These are phyloP conservation scores for Sebastes miniatus DNA, from an alignment of 2,797 vertebrate genomes.

Conservation along the genomic window DNA sequence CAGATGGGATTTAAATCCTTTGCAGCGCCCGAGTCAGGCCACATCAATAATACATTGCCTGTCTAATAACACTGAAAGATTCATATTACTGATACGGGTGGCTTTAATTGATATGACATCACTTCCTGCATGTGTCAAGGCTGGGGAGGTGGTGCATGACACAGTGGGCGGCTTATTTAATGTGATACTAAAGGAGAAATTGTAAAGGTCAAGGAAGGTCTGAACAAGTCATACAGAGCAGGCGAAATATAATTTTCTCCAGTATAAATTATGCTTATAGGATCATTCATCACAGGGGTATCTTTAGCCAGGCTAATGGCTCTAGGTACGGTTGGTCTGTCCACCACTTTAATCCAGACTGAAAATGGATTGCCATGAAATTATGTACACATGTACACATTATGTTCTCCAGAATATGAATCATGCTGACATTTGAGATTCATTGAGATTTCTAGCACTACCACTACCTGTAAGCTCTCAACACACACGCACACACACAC, in stretches of 20 bases:
- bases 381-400: background rate
- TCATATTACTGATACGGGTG: slow-evolving; percentile 40
- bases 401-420: background rate
- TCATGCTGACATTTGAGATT: background rate
- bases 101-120: slow-evolving; percentile 57
- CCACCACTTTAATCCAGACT: background rate
- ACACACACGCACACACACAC: background rate
- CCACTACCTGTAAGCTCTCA: background rate
- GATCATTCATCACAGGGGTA: background rate
- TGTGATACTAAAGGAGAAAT: background rate
- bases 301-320: background rate
- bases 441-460: background rate
- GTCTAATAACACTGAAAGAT: slow-evolving; percentile 54
- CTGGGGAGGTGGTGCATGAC: background rate
- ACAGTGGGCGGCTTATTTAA: background rate
- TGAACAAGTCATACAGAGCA: background rate
- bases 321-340: background rate
- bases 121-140: slow-evolving; percentile 14
- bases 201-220: slow-evolving; percentile 26
- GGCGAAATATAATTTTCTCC: background rate
- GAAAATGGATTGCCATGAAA: background rate
- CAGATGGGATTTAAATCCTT: slow-evolving; percentile 29
- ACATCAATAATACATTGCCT: slow-evolving; percentile 49
- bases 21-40: background rate
- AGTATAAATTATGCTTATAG: background rate